These are phyloP conservation scores for Spodoptera littoralis DNA, from an alignment of 2,888 invertebrate species.

Conservation along the genomic window DNA sequence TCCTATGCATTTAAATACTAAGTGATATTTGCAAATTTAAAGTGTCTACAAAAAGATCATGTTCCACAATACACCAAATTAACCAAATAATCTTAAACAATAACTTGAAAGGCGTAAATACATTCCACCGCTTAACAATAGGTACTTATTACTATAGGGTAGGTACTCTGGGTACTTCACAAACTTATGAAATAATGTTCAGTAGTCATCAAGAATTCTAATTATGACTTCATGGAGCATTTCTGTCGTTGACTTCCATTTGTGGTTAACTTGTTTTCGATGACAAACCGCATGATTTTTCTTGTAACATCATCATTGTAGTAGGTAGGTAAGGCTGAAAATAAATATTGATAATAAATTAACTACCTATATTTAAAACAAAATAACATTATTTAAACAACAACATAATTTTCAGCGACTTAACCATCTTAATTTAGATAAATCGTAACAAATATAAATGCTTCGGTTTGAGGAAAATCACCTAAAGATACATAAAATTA, in stretches of 20 bases:
- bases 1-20: too few species aligned
- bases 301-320: background rate
- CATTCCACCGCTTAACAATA: too few species aligned
- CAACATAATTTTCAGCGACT: too few species aligned
- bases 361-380: too few species aligned
- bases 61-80: slow-evolving; percentile 41
- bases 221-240: background rate
- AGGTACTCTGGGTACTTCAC: slow-evolving; percentile 21
- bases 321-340: too few species aligned
- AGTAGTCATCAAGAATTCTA: background rate
- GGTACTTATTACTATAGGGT: slow-evolving; percentile 6
- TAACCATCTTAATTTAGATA: too few species aligned
- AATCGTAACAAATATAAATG: too few species aligned
- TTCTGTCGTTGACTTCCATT: slow-evolving; percentile 29
- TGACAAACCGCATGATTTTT: slow-evolving; percentile 1
- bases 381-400: too few species aligned
- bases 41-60: slow-evolving; percentile 21
- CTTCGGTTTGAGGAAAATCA: too few species aligned
- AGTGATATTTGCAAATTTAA: background rate
- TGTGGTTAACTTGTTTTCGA: slow-evolving; percentile 14
- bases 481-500: too few species aligned
- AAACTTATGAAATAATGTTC: slow-evolving; percentile 27
- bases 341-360: too few species aligned
- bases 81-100: background rate
- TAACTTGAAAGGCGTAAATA: too few species aligned